These are phyloP conservation scores for Ammodramus savannarum DNA, from an alignment of 2,113 vertebrate genomes.

Conservation along the genomic window DNA sequence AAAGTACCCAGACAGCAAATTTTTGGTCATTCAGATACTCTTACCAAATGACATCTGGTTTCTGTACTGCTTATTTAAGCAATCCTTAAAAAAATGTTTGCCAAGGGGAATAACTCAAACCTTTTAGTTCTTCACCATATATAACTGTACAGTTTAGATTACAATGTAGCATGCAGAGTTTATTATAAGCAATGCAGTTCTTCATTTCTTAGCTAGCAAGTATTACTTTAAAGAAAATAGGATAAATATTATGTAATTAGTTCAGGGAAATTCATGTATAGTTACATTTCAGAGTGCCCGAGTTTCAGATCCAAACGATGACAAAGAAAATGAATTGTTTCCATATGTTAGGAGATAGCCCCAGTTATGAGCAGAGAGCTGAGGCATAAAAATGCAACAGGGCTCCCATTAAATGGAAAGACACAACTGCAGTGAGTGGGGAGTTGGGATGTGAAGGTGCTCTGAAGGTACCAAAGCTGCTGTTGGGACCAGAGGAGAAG, in stretches of 20 bases:
- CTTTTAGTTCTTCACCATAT: constrained; percentile 74
- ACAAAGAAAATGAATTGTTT: constrained; percentile 71
- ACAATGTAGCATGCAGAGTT: constrained; percentile 72
- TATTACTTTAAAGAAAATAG: constrained; percentile 77
- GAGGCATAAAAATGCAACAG: background rate
- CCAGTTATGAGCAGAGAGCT: constrained; percentile 30
- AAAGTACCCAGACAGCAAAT: constrained; percentile 83
- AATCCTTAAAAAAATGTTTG: constrained; percentile 82
- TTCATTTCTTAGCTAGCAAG: constrained; percentile 68
- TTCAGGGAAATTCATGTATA: constrained; percentile 74
- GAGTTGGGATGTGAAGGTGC: background rate
- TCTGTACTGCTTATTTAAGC: constrained; percentile 85
- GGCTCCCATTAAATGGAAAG: background rate
- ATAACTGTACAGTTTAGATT: constrained; percentile 79
- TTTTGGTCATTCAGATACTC: constrained; percentile 83
- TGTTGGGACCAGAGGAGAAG: background rate
- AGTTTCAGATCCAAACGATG: constrained; percentile 67
- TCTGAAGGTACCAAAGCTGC: background rate
- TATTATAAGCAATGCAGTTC: constrained; percentile 75
- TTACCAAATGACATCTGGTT: constrained; percentile 86
- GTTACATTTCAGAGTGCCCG: constrained; percentile 68
- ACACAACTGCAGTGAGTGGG: background rate
- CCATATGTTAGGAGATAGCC: constrained; percentile 66
- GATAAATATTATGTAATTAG: constrained; percentile 77
- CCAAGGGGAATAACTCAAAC: constrained; percentile 84